Evolutionary conservation across 2,888 invertebrate species (phyloP).

Genomic region (Sialis fuliginosa): DNA sequence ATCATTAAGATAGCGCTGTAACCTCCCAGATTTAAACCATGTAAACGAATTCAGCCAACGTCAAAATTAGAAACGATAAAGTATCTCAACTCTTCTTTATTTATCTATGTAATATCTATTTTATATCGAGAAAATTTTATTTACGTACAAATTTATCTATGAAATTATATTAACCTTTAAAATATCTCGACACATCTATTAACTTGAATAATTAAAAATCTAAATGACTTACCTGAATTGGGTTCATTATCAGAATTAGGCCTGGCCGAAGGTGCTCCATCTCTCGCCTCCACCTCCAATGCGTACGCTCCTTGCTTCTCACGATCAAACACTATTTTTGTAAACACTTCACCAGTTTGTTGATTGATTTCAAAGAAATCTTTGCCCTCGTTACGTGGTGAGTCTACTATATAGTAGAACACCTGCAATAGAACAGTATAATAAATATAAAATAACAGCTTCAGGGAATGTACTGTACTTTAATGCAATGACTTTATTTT

Average conservation of each 20-base stretch:
- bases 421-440: slow-evolving; percentile 38
- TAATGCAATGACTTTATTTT: neutral
- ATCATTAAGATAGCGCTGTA: no score
- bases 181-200: no score
- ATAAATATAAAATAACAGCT: neutral
- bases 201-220: no score
- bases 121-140: no score
- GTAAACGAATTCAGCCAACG: no score
- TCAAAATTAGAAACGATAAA: no score
- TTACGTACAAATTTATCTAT: no score
- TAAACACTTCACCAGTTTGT: slow-evolving; percentile 89
- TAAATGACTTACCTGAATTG: slow-evolving; percentile 66
- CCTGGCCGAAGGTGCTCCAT: slow-evolving; percentile 89
- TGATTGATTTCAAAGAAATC: slow-evolving; percentile 94
- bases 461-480: neutral
- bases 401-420: slow-evolving; percentile 84
- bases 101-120: no score
- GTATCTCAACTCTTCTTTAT: no score
- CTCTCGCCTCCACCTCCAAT: slow-evolving; percentile 89
- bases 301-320: slow-evolving; percentile 97
- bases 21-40: no score
- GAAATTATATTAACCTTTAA: no score
- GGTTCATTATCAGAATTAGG: slow-evolving; percentile 87
- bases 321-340: slow-evolving; percentile 89
- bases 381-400: slow-evolving; percentile 80